phyloP scores from a whole-genome alignment of 2,113 vertebrate genomes.

The Azemiops feae region DNA sequence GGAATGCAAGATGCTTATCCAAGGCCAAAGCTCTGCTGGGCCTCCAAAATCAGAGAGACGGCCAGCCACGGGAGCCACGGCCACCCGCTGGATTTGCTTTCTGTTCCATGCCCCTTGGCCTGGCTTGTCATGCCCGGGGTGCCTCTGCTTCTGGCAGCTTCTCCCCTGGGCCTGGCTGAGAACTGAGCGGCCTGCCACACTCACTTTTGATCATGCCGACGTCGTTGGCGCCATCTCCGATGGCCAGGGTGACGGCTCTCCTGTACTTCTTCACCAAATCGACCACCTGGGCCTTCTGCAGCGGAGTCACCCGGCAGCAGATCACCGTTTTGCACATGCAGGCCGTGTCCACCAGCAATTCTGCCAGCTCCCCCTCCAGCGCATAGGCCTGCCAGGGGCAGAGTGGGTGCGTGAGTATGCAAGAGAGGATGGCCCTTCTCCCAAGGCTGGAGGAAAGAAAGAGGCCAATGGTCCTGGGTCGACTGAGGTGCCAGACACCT shows the following conservation, averaged over 20 bases:
- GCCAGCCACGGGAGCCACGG: not conserved
- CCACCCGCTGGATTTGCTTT: not conserved
- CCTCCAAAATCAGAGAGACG: not conserved
- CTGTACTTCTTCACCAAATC: slow-evolving; percentile 93
- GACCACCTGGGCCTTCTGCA: slow-evolving; percentile 96
- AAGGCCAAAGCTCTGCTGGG: not conserved
- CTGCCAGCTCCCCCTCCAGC: slow-evolving; percentile 77
- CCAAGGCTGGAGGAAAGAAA: not conserved
- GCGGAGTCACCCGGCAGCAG: slow-evolving; percentile 92
- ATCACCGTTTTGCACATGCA: slow-evolving; percentile 92
- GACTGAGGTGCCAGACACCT: not conserved
- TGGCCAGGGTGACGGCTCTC: slow-evolving; percentile 87
- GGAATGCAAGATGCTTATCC: not conserved
- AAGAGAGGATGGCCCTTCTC: not conserved
- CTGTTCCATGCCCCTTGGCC: not conserved
- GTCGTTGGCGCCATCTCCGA: slow-evolving; percentile 59
- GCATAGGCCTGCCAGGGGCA: slow-evolving; percentile 77
- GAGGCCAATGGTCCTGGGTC: not conserved
- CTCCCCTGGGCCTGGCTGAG: not conserved
- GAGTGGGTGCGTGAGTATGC: not conserved
- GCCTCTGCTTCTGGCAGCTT: not conserved
- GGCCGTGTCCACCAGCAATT: slow-evolving; percentile 84
- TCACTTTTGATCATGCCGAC: slow-evolving; percentile 97
- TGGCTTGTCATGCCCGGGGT: not conserved
- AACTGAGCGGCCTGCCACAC: slow-evolving; percentile 23